Evolutionary conservation across 2,888 invertebrate species (phyloP), one percentile per base, ranked within the genome.

Genomic region (Drosophila flavopinicola): DNA sequence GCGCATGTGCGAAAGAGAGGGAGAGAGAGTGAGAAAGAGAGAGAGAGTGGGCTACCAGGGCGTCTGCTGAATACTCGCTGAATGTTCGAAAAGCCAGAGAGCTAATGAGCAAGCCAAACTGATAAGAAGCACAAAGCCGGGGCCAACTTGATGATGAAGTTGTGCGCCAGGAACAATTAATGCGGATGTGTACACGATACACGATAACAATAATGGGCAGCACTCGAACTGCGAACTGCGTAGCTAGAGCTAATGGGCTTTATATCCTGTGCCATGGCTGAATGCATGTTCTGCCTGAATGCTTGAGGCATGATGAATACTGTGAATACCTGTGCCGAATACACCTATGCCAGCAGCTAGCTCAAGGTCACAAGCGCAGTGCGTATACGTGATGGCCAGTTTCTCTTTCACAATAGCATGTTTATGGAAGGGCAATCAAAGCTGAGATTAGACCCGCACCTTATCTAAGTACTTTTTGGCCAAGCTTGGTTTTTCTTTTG

Each of bases 311-410:
- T n/a, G n/a, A n/a, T n/a, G n/a, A n/a, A n/a, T n/a, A n/a, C n/a
- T n/a, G n/a, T n/a, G 20, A 20, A 4, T 20, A 20, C 4, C 2
- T 20, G 20, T 29, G 25, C 10, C 37, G n/a, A 37, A 24, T 32
- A 29, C 24, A 49, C 35, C 35, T 13, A 10, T 23, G 27, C 27
- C 15, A 20, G 6, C 11, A 20, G 11, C 49, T 69, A 20, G 11
- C 49, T 69, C 73, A 80, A 83, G 80, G 79, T 83, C 84, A 60
- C 51, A 42, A 42, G 25, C 49, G 57, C 17, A 9, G 4, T 35
- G 17, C 2, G 7, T 6, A 7, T 2, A 11, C 9, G 9, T 10
- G 10, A 4, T 17, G 35, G 30, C 32, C 10, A 15, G n/a, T 37
- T 41, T 20, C 17, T 13, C 32, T 47, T 49, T 32, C 11, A 17